Evolutionary conservation across 2,888 invertebrate genomes (phyloP), one percentile per base, ranked within the genome.

Genomic region (Calliopum simillimum): DNA sequence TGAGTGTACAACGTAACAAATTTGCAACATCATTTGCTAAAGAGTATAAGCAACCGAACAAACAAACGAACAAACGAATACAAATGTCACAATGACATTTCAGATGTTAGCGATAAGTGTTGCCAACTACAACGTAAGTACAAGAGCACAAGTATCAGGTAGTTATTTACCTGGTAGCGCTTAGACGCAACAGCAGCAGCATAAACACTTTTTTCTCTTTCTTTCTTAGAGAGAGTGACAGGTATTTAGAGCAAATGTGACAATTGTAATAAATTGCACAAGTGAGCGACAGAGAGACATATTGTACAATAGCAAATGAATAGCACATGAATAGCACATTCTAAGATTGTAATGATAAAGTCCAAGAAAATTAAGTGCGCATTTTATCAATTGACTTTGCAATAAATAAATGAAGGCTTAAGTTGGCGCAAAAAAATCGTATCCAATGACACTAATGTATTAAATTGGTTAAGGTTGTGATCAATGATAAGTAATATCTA

Each of bases 1-100:
- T 53, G 23, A 53, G 21, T 12, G 8, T n/a, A n/a, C n/a, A n/a
- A n/a, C n/a, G n/a, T 23, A 23, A 23, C 53, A 11, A 53, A 53
- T 61, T 44, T 61, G 61, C 61, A 46, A 46, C 61, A 61, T 61
- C 61, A 61, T 61, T 61, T 46, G 61, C 19, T 13, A 43, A 61
- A 61, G 44, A 61, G 44, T 33, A 8, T 19, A 3, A 61, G 33
- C 58, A 23, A 44, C 13, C 16, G 1, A 53, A 53, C 41, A 63
- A 47, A 49, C 16, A 25, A 41, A 13, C 13, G 13, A 62, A n/a
- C 23, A 8, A 12, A 11, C 19, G n/a, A 14, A 66, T n/a, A 53
- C 64, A 64, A 64, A 43, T 66, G 65, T 66, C 65, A 66, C 65
- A 66, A 66, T 66, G 65, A 66, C 65, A 66, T 55, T 66, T 56